phyloP scores from a whole-genome alignment of 2,888 invertebrate genomes.

The Brassicogethes aeneus region DNA sequence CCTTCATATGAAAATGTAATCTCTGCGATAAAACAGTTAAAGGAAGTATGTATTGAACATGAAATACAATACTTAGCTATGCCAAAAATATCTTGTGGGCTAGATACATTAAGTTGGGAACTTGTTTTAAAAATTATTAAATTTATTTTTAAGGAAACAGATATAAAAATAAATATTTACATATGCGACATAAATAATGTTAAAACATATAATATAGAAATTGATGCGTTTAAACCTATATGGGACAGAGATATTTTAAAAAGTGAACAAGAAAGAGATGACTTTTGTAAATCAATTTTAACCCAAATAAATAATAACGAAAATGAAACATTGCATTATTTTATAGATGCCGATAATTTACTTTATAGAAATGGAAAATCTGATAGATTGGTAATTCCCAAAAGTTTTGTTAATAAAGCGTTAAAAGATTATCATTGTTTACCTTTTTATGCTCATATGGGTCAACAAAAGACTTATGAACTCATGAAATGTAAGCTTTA shows the following conservation, averaged over 20 bases:
- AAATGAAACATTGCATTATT: not conserved
- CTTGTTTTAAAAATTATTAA: not conserved
- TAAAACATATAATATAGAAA: not conserved
- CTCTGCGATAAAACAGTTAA: not conserved
- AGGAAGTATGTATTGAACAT: constrained; percentile 2
- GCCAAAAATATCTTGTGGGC: constrained; percentile 4
- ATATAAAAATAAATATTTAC: not conserved
- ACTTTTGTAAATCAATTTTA: constrained; percentile 2
- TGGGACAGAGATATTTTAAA: constrained; percentile 3
- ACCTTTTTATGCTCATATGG: constrained; percentile 22
- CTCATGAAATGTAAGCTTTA: constrained; percentile 8
- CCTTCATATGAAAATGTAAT: not conserved
- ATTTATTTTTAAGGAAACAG: not conserved
- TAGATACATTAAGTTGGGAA: constrained; percentile 7
- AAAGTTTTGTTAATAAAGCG: constrained; percentile 6
- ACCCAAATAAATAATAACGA: not conserved
- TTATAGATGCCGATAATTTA: not conserved
- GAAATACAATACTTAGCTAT: constrained; percentile 9
- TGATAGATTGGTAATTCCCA: constrained; percentile 8
- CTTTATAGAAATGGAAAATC: not conserved
- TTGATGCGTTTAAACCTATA: not conserved
- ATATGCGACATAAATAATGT: not conserved
- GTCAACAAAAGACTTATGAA: constrained; percentile 21
- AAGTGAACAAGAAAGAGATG: constrained; percentile 1
- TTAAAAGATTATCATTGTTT: constrained; percentile 17